A percentile compares a stretch with the other conserved stretches of the same genome.
These are phyloP conservation scores for Stenurella melanura DNA, from an alignment of 2,888 invertebrate species.

Conservation along the genomic window DNA sequence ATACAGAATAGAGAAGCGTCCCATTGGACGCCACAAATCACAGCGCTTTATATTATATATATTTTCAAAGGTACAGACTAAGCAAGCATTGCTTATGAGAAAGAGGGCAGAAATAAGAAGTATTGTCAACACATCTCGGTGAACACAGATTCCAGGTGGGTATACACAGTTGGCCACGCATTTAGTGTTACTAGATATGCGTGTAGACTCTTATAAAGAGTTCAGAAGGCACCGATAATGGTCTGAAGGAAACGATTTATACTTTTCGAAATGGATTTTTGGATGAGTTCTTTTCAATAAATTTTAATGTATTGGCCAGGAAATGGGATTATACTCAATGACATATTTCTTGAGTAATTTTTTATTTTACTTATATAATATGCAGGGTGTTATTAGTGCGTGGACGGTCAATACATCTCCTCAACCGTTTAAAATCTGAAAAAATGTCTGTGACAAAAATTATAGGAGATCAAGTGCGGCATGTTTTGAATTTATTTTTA, in stretches of 20 bases:
- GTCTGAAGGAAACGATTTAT: slow-evolving; percentile 36
- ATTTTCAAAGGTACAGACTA: slow-evolving; percentile 52
- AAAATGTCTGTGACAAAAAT: too few relatives aligned
- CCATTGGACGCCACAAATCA: slow-evolving; percentile 65
- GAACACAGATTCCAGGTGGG: slow-evolving; percentile 65
- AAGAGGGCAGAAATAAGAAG: slow-evolving; percentile 59
- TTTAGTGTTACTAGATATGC: slow-evolving; percentile 59
- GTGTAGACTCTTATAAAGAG: slow-evolving; percentile 56
- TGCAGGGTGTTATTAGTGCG: background rate
- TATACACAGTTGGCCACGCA: slow-evolving; percentile 63
- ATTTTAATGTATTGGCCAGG: slow-evolving; percentile 36
- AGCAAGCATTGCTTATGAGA: slow-evolving; percentile 49
- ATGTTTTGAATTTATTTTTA: too few relatives aligned
- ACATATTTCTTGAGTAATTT: slow-evolving; percentile 19
- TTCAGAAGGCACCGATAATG: slow-evolving; percentile 46
- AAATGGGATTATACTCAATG: slow-evolving; percentile 30
- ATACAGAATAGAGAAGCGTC: slow-evolving; percentile 63
- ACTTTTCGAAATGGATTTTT: slow-evolving; percentile 39
- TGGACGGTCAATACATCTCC: too few relatives aligned
- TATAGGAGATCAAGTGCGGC: too few relatives aligned
- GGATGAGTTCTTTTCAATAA: slow-evolving; percentile 40
- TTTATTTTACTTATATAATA: background rate
- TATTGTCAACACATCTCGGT: slow-evolving; percentile 66
- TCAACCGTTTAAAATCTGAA: too few relatives aligned
- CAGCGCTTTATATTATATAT: slow-evolving; percentile 63